Evolutionary conservation across 2,888 invertebrate species (phyloP), one percentile per base, ranked within the genome.

Genomic region (Boloria selene): DNA sequence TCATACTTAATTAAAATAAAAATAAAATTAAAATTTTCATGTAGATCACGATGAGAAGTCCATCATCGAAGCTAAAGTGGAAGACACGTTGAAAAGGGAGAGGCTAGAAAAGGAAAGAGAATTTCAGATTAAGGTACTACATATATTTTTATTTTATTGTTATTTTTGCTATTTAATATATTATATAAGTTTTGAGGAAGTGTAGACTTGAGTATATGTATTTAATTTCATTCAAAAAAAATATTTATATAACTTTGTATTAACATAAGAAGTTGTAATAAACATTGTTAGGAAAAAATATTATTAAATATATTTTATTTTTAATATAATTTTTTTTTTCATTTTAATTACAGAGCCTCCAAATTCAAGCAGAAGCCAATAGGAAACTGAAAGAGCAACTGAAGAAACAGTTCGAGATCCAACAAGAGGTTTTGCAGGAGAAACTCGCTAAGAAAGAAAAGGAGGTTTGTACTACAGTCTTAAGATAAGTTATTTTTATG

Each of bases 351-450:
- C 79, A 96, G 95, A 89, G 95, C 69, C 85, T 96, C 64, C 90
- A 93, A 77, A 90, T 96, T 50, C 94, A 94, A 75, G 93, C 94
- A 0, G 94, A 95, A 54, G 93, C 95, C 31, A 96, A 98, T 78
- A 93, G 93, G 56, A 95, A 96, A 69, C 85, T 98, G 65, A 94
- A 96, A 53, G 93, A 94, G 14, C 96, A 97, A 77, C 83, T 99
- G 67, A 96, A 96, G 80, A 94, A 96, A 61, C 98, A 98, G 78
- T 94, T 96, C 1, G 97, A 97, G 77, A 95, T 97, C 0, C 98
- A 98, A 84, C 93, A 95, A 58, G 98, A 98, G 81, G 95, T 97
- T 72, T 82, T 97, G 68, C 93, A 93, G 52, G 96, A 96, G 76
- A 95, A 95, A 0, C 87, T 98, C 14, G 90, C 65, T 88, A 94